Evolutionary conservation across 2,797 vertebrate species (phyloP).

Genomic region (Pseudotriccus pelzelni): DNA sequence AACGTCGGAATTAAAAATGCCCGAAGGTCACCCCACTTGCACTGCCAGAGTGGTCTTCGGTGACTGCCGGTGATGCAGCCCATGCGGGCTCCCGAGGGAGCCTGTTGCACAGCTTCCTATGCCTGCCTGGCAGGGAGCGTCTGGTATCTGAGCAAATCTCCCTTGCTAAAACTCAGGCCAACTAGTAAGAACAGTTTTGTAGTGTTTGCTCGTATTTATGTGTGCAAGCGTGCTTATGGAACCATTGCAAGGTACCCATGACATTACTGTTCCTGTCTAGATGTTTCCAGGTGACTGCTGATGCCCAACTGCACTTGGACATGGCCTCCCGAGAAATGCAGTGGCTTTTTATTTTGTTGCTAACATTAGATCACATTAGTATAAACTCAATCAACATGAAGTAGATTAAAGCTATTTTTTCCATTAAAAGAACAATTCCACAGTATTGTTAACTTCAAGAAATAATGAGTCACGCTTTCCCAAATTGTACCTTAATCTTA

Average conservation of each 20-base stretch:
- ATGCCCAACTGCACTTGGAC: fast-evolving
- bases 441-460: not conserved
- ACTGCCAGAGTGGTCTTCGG: fast-evolving
- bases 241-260: not conserved
- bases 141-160: too few relatives aligned
- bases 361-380: not conserved
- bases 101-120: not conserved
- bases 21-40: too few relatives aligned
- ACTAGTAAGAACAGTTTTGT: not conserved
- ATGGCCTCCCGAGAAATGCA: not conserved
- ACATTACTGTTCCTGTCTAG: fast-evolving
- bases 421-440: not conserved
- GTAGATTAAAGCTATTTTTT: not conserved
- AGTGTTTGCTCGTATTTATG: not conserved
- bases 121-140: not conserved
- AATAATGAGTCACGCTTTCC: not conserved
- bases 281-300: fast-evolving
- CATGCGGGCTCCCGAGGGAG: fast-evolving
- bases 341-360: not conserved
- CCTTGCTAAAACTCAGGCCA: not conserved
- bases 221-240: not conserved
- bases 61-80: not conserved
- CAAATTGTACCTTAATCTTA: not conserved
- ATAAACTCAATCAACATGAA: not conserved
- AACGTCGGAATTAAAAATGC: fast-evolving